Conservation (phyloP, 2,797 vertebrate genomes). For the Sebastes baramenuke region DNA sequence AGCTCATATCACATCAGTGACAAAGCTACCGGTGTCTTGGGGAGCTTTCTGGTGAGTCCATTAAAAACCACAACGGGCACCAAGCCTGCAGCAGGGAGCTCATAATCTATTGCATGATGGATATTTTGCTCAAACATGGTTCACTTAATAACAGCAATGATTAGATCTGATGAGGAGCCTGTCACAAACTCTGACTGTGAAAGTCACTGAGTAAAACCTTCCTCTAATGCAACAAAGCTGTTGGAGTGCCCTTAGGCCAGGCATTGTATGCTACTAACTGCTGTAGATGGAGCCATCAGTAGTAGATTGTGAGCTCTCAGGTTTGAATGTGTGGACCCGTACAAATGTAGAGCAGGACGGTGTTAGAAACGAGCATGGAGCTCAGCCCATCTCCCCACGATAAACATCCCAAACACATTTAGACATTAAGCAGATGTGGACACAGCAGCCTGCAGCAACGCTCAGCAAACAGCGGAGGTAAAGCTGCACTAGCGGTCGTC, state of each 20-base stretch:
- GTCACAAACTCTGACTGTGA: neutral
- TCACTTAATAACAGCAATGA: constrained; percentile 5
- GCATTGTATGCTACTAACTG: neutral
- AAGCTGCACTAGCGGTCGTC: neutral
- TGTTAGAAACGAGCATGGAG: no score
- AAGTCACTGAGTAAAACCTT: neutral
- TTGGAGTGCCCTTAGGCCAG: neutral
- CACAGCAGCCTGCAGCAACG: neutral
- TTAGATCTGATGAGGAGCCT: neutral
- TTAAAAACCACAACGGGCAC: constrained; percentile 28
- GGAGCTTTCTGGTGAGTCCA: constrained; percentile 3
- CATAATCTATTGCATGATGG: neutral
- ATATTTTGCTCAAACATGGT: neutral
- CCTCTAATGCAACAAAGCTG: neutral
- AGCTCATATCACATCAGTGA: constrained; percentile 18
- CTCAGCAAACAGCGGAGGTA: neutral
- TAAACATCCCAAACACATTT: neutral
- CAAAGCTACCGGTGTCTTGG: neutral
- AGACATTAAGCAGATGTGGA: neutral
- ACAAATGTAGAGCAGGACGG: no score
- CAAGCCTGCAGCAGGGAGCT: neutral
- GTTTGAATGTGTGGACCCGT: neutral
- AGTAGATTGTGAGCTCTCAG: neutral
- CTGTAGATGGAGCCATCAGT: neutral
- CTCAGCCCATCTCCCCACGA: no score